Evolutionary conservation across 1,140 invertebrate species (phyloP).

Genomic region (Apis florea): DNA sequence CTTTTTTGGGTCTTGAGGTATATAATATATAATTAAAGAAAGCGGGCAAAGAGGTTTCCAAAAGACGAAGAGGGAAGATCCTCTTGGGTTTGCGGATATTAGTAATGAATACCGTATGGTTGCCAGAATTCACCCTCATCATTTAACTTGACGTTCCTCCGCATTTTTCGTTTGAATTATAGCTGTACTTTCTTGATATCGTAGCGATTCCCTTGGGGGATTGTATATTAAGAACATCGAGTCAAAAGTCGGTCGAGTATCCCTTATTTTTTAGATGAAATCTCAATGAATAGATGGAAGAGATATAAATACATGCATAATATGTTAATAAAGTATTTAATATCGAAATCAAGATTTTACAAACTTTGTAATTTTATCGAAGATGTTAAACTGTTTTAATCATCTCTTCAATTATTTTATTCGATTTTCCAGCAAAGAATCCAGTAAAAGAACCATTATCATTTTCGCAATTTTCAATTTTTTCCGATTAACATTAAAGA

Average conservation of each 20-base stretch:
- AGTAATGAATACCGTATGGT: slow-evolving; percentile 40
- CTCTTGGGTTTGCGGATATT: slow-evolving; percentile 34
- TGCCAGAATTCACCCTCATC: slow-evolving; percentile 33
- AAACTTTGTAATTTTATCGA: too few relatives aligned
- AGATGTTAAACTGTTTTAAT: too few relatives aligned
- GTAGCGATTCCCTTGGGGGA: slow-evolving; percentile 7
- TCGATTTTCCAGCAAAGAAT: too few relatives aligned
- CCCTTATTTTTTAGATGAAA: neutral
- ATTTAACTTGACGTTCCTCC: slow-evolving; percentile 32
- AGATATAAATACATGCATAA: too few relatives aligned
- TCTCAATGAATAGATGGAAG: neutral
- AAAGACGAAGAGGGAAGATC: neutral
- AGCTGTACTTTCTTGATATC: slow-evolving; percentile 2
- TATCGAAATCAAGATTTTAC: too few relatives aligned
- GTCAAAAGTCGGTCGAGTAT: slow-evolving; percentile 14
- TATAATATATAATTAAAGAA: slow-evolving; percentile 37
- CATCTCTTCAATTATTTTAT: too few relatives aligned
- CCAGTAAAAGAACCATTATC: too few relatives aligned
- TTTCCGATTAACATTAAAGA: too few relatives aligned
- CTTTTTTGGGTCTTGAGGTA: neutral
- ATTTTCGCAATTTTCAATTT: too few relatives aligned
- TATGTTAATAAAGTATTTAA: too few relatives aligned
- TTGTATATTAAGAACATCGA: slow-evolving; percentile 17
- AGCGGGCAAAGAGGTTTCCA: neutral
- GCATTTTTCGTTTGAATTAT: slow-evolving; percentile 37